phyloP scores from a whole-genome alignment of 2,888 invertebrate species.

The Sepioteuthis lessoniana region DNA sequence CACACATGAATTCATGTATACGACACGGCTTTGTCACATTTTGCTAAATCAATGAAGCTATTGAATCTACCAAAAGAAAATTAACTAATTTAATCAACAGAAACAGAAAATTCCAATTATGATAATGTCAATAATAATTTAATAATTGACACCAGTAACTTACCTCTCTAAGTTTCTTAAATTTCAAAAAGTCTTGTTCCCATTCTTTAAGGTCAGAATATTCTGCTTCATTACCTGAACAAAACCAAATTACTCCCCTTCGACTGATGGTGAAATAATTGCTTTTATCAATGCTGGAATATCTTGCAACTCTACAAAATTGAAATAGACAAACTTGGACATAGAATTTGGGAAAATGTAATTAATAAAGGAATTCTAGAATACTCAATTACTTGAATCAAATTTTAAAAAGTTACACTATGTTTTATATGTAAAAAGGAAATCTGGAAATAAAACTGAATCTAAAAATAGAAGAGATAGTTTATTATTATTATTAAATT shows the following conservation, averaged over 20 bases:
- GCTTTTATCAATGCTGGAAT: background rate
- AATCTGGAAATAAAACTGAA: background rate
- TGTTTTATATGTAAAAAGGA: background rate
- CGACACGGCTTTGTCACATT: too few species aligned
- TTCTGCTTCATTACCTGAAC: conserved; percentile 36
- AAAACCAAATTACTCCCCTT: background rate
- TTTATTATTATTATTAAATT: background rate
- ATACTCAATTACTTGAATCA: background rate
- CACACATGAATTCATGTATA: too few species aligned
- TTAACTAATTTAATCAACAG: background rate
- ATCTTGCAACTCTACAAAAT: background rate
- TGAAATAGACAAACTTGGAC: background rate
- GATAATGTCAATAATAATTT: background rate
- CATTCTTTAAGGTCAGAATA: conserved; percentile 36
- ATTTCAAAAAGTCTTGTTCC: conserved; percentile 36
- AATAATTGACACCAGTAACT: background rate
- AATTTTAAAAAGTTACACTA: background rate
- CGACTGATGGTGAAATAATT: background rate
- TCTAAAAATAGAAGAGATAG: background rate
- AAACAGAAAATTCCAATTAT: background rate
- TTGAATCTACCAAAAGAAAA: background rate
- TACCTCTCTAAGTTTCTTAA: conserved; percentile 34
- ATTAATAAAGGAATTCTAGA: background rate
- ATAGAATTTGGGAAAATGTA: background rate
- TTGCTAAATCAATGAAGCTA: background rate